Conservation (phyloP, 2,797 vertebrate genomes). For the Myotis pilosus region DNA sequence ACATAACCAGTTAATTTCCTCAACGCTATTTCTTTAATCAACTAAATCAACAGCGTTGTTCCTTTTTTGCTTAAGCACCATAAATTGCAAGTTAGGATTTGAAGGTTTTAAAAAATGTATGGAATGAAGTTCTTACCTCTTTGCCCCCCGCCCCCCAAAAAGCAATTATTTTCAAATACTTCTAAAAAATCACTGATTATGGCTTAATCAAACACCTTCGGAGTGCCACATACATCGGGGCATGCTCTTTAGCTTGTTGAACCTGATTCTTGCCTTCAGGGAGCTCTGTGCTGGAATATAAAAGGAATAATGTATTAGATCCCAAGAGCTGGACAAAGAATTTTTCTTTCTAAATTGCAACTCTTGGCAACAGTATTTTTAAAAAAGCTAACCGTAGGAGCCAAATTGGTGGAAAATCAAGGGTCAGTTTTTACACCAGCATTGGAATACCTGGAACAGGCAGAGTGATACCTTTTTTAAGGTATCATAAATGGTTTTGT, state of each 20-base stretch:
- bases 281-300: neutral
- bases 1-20: neutral
- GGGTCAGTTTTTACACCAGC: neutral
- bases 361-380: neutral
- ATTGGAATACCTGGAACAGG: neutral
- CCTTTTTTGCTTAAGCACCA: neutral
- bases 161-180: neutral
- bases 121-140: neutral
- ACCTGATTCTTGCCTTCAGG: neutral
- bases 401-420: neutral
- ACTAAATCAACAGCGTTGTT: neutral
- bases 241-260: neutral
- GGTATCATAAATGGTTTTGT: neutral
- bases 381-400: neutral
- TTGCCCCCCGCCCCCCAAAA: no score
- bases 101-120: neutral
- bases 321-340: neutral
- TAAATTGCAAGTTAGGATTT: neutral
- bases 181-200: neutral
- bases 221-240: neutral
- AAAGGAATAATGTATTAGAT: constrained; percentile 31
- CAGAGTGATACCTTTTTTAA: neutral
- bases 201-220: neutral
- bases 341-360: neutral
- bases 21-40: neutral